Evolutionary conservation across 2,888 invertebrate species (phyloP).

Genomic region (Phragmatobia fuliginosa): DNA sequence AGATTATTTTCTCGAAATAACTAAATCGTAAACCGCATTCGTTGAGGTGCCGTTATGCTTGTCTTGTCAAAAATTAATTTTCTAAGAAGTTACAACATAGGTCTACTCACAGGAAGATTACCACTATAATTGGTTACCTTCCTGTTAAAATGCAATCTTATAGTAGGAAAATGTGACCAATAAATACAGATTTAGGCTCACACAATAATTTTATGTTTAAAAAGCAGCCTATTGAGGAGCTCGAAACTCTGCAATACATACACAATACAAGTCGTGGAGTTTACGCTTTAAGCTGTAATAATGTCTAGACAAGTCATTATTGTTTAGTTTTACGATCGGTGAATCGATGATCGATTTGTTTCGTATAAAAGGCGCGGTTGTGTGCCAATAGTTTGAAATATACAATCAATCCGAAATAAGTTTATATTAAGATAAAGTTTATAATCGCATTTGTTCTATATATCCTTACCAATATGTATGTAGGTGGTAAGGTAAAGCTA

Average conservation of each 20-base stretch:
- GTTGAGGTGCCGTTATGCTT: not conserved
- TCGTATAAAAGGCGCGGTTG: constrained; percentile 24
- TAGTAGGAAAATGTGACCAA: constrained; percentile 7
- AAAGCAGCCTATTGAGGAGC: not conserved
- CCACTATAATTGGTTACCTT: not conserved
- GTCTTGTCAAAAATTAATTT: not conserved
- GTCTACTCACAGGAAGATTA: not conserved
- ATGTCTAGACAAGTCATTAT: constrained; percentile 32
- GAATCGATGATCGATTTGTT: constrained; percentile 38
- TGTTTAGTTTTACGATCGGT: constrained; percentile 29
- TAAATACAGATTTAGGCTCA: not conserved
- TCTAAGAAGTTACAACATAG: not conserved
- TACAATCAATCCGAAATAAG: constrained; percentile 1
- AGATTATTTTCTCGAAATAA: not conserved
- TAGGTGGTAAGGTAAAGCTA: too few species aligned
- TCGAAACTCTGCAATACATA: not conserved
- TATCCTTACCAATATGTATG: too few species aligned
- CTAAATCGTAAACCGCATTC: not conserved
- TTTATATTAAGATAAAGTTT: not conserved
- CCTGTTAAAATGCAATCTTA: constrained; percentile 1
- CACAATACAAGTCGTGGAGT: constrained; percentile 1
- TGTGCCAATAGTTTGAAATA: constrained; percentile 1
- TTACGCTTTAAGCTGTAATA: constrained; percentile 26
- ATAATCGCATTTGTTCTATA: not conserved
- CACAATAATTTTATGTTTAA: not conserved